Base-by-base conservation (phyloP, 2,888 invertebrate species). In the Sarcophaga variegata region DNA sequence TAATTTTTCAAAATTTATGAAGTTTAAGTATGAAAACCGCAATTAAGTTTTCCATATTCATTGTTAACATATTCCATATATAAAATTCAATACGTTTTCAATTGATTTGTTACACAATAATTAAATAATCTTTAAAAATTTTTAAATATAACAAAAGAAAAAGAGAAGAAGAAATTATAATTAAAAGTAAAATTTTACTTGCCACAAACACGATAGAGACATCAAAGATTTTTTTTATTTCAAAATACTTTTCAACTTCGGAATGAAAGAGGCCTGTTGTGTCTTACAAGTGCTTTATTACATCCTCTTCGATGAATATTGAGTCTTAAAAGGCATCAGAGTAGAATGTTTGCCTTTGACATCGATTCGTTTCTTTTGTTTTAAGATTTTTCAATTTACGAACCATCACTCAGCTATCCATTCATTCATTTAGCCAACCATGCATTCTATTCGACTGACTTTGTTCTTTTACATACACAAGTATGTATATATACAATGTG, bases 361-460 rank as follows among this genome's bases (percentile, higher is more conserved):
- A 77, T 82, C 25, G 64, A 64, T 71, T 54, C 17, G 12, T 54
- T 54, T 54, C 17, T 54, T 54, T 54, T 54, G 54, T 54, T 54
- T 54, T 12, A 14, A 14, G 12, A 14, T 54, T 54, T 54, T 70
- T 71, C 25, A 54, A 54, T 54, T 54, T 54, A 14, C 54, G 54
- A 54, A 14, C 12, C 54, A 54, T 54, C 54, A 54, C 17, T 17
- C 54, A 54, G 37, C 37, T 54, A 54, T 54, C 17, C 54, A 54
- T 54, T 12, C 17, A 54, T 54, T 54, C 17, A 54, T 54, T 54
- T 5, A 54, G 4, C 14, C 49, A 37, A 8, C 37, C 37, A 37
- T 37, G 37, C 37, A 37, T 37, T 37, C 54, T 1, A 54, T 17
- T 54, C 17, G 4, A 54, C 10, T 69, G 11, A 10, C 14, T 5